Conservation (phyloP, 2,888 invertebrate species). For the Eupithecia abbreviata region DNA sequence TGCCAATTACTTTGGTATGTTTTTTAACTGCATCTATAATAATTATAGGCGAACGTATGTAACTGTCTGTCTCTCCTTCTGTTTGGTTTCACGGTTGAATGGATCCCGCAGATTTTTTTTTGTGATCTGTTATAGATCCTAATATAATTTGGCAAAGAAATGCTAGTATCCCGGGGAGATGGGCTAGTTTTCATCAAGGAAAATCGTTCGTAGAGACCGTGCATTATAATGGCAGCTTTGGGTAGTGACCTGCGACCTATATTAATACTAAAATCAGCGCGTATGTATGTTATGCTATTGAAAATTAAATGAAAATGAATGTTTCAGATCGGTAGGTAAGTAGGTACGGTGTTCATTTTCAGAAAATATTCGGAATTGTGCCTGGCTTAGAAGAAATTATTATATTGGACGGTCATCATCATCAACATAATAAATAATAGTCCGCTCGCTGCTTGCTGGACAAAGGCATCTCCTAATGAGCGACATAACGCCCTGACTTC, state of each 20-base stretch:
- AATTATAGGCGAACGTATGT: background rate
- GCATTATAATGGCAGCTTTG: background rate
- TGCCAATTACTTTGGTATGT: slow-evolving; percentile 28
- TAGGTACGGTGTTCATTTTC: too few relatives aligned
- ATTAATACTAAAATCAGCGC: background rate
- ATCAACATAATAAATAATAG: too few relatives aligned
- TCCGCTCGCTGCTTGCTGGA: too few relatives aligned
- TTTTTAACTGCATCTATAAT: slow-evolving; percentile 11
- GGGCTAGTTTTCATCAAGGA: background rate
- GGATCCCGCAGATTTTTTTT: background rate
- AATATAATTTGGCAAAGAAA: background rate
- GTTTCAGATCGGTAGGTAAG: too few relatives aligned
- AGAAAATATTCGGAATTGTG: too few relatives aligned
- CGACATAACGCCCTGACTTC: too few relatives aligned
- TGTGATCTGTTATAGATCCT: background rate
- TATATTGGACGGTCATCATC: too few relatives aligned
- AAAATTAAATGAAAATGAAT: too few relatives aligned
- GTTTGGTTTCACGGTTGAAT: background rate
- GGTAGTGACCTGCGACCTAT: background rate
- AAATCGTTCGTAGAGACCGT: background rate
- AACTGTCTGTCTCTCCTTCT: background rate
- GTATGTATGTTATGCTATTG: background rate
- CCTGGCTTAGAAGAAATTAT: too few relatives aligned
- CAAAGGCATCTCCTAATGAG: too few relatives aligned
- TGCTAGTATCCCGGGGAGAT: background rate